Evolutionary conservation across 2,797 vertebrate genomes (phyloP).

Genomic region (Apodemus agrarius): DNA sequence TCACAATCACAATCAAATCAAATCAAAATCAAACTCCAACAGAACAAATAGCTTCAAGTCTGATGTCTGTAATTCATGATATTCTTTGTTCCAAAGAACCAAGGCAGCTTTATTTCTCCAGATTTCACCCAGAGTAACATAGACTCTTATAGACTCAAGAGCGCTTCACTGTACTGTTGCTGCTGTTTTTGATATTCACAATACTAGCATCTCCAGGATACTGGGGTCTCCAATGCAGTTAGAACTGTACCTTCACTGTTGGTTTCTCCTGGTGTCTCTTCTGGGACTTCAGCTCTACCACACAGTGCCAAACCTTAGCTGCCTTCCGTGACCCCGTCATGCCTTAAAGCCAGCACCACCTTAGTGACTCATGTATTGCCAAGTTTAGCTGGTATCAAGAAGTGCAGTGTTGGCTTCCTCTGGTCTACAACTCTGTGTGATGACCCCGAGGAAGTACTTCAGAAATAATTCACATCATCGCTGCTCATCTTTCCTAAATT

Average conservation of each 20-base stretch:
- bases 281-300: background rate
- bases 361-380: background rate
- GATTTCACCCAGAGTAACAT: background rate
- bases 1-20: too few species aligned
- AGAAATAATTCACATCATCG: background rate
- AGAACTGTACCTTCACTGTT: background rate
- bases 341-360: background rate
- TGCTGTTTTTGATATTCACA: background rate
- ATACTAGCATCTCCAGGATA: background rate
- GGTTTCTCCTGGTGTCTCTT: background rate
- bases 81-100: background rate
- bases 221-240: background rate
- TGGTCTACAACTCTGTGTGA: background rate
- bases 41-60: background rate
- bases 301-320: background rate
- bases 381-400: background rate
- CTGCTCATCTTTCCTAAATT: background rate
- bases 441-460: background rate
- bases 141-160: too few species aligned
- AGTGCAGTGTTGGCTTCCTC: background rate
- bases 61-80: background rate
- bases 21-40: background rate
- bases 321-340: background rate
- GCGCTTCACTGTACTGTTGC: background rate
- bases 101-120: background rate